These are phyloP conservation scores for Felis catus DNA, from an alignment of 2,113 vertebrate species.

Conservation along the genomic window DNA sequence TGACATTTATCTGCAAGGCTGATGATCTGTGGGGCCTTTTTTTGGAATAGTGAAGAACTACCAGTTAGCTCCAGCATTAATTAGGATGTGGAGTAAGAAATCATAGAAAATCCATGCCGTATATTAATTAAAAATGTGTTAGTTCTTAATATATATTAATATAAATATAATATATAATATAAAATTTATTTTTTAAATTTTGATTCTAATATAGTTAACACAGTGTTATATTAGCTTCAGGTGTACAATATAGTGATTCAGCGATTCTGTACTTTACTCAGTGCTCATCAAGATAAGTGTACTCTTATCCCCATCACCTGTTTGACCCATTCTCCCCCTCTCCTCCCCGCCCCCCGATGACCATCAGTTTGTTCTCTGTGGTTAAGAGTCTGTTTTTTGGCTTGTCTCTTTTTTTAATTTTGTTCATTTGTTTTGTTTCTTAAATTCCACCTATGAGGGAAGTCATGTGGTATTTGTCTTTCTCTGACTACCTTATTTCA, in stretches of 20 bases:
- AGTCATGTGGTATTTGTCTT: neutral
- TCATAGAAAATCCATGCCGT: neutral
- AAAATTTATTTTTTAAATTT: neutral
- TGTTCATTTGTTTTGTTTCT: neutral
- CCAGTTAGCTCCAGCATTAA: neutral
- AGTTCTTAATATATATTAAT: no score
- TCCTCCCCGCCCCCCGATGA: fast-evolving
- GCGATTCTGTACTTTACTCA: neutral
- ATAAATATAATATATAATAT: no score
- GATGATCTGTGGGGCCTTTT: neutral
- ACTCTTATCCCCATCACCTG: neutral
- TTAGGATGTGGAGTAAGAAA: neutral
- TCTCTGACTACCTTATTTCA: neutral
- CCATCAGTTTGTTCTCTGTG: neutral
- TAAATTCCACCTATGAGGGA: neutral
- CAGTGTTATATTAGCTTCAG: neutral
- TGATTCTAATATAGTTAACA: neutral
- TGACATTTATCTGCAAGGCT: neutral
- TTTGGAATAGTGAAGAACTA: conserved; percentile 4
- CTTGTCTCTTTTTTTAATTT: neutral
- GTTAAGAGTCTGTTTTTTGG: neutral
- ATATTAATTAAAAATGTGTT: neutral
- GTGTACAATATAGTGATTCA: neutral
- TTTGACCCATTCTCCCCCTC: neutral
- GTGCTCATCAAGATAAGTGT: neutral